phyloP scores from a whole-genome alignment of 2,113 vertebrate genomes.

The Halcyon senegalensis region DNA sequence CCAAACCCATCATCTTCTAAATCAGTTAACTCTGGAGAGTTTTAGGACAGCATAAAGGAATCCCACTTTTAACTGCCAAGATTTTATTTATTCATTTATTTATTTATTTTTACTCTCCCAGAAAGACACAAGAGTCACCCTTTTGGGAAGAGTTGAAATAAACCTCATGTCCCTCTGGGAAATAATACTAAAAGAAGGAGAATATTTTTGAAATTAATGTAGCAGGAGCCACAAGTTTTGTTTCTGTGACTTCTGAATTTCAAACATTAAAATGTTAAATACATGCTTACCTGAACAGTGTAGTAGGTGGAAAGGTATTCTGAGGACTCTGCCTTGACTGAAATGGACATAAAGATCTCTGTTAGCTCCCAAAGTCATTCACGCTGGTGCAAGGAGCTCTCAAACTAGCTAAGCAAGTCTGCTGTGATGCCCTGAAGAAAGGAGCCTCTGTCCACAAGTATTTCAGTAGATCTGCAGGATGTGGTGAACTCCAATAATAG shows the following conservation, averaged over 20 bases:
- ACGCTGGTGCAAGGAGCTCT: neutral
- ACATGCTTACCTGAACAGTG: neutral
- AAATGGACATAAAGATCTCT: neutral
- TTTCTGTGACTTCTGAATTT: neutral
- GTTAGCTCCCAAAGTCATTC: neutral
- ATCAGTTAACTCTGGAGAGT: neutral
- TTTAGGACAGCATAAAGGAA: neutral
- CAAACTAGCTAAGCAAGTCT: neutral
- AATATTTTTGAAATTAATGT: neutral
- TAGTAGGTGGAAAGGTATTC: neutral
- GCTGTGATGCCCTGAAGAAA: conserved; percentile 1
- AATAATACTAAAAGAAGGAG: neutral
- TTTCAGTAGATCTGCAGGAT: conserved; percentile 62
- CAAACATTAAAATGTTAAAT: neutral
- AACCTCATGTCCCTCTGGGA: neutral
- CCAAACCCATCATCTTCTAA: neutral
- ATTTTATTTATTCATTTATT: neutral
- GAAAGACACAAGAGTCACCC: neutral
- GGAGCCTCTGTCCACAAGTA: conserved; percentile 40
- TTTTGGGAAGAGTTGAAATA: neutral
- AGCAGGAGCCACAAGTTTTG: neutral
- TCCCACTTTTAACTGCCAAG: neutral
- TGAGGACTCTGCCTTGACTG: neutral
- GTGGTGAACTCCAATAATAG: conserved; percentile 46
- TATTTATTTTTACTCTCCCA: neutral